Percentiles rank a stretch among this genome's conserved stretches.
phyloP scores from a whole-genome alignment of 1,140 invertebrate species.

The Ceratitis capitata region DNA sequence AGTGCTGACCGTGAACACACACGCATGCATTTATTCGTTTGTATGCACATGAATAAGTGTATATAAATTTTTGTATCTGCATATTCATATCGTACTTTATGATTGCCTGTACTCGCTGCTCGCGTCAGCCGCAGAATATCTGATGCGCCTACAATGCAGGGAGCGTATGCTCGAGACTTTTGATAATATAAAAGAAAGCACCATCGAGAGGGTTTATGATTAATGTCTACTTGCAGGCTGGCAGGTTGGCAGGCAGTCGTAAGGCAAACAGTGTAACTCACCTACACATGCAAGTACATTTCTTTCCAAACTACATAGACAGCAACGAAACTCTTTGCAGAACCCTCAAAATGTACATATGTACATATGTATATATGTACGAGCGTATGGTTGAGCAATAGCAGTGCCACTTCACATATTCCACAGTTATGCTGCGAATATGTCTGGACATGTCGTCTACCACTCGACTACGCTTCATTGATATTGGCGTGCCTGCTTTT shows the following conservation, averaged over 20 bases:
- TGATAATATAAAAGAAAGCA: neutral
- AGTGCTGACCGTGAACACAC: neutral
- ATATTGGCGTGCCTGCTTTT: neutral
- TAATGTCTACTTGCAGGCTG: neutral
- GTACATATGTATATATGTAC: no score
- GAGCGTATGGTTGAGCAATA: no score
- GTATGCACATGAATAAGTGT: neutral
- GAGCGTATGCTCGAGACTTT: neutral
- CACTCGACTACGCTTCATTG: neutral
- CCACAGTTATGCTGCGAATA: neutral
- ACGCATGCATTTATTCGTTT: neutral
- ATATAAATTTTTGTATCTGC: neutral
- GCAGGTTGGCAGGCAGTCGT: neutral
- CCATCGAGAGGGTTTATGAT: neutral
- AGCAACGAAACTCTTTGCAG: neutral
- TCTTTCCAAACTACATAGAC: neutral
- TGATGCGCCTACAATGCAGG: neutral
- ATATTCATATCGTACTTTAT: neutral
- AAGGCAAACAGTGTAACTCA: neutral
- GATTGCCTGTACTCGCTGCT: neutral
- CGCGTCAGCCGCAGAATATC: neutral
- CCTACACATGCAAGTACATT: neutral
- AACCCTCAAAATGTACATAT: no score
- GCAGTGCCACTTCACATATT: slow-evolving; percentile 9
- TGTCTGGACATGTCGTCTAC: neutral